Evolutionary conservation across 2,113 vertebrate genomes (phyloP).

Genomic region (Mungos mungo): DNA sequence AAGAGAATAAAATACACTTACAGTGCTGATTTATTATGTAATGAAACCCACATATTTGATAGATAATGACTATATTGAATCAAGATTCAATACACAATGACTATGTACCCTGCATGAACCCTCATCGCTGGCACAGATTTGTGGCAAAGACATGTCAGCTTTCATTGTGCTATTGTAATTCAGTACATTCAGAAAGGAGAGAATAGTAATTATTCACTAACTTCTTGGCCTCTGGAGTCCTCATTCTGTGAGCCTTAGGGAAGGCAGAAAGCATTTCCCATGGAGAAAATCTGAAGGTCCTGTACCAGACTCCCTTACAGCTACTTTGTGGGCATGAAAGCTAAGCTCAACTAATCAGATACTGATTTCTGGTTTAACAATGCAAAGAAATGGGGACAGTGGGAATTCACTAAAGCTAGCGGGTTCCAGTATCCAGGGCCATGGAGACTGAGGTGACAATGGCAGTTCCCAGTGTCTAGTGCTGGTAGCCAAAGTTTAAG

Average conservation of each 20-base stretch:
- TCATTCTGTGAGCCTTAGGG: neutral
- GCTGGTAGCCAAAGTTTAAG: neutral
- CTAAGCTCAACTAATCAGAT: neutral
- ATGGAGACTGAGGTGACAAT: neutral
- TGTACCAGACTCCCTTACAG: neutral
- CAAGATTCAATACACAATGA: too few species aligned
- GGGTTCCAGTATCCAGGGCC: neutral
- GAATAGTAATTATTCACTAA: neutral
- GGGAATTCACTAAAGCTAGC: neutral
- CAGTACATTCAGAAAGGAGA: neutral
- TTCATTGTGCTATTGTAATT: neutral
- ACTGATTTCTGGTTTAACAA: neutral
- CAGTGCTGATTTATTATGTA: too few species aligned
- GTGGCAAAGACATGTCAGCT: neutral
- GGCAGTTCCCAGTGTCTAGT: accelerated
- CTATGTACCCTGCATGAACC: too few species aligned
- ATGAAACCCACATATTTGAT: too few species aligned
- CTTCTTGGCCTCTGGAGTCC: neutral
- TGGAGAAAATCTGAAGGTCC: neutral
- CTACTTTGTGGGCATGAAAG: neutral
- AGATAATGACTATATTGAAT: too few species aligned
- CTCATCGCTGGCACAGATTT: too few species aligned
- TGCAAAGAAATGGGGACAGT: neutral
- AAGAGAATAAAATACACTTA: too few species aligned
- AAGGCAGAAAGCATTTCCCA: neutral